Evolutionary conservation across 2,113 vertebrate genomes (phyloP).

Genomic region (Eretmochelys imbricata): DNA sequence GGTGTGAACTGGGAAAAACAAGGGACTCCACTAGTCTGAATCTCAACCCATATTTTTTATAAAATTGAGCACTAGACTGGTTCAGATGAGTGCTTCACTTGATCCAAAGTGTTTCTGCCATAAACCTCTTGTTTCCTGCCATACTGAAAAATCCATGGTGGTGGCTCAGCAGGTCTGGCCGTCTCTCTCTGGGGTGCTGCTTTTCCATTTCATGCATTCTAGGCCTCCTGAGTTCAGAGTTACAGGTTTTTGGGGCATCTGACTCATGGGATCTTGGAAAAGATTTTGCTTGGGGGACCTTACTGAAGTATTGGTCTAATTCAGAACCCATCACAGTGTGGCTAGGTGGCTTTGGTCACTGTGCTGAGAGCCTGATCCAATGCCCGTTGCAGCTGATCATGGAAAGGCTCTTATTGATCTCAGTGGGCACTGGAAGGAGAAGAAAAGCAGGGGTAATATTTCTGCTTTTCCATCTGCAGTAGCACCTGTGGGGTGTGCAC

Average conservation of each 20-base stretch:
- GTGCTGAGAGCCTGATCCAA: neutral
- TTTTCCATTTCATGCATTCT: neutral
- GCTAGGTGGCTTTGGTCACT: neutral
- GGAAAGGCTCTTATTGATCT: neutral
- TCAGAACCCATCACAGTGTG: neutral
- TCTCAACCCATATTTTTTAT: neutral
- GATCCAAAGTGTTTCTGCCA: neutral
- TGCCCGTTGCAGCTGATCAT: neutral
- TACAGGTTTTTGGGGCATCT: neutral
- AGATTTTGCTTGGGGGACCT: neutral
- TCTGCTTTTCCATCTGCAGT: neutral
- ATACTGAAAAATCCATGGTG: neutral
- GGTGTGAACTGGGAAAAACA: rapidly evolving
- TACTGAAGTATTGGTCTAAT: neutral
- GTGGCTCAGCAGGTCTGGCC: neutral
- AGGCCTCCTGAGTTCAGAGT: neutral
- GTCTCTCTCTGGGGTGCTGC: neutral
- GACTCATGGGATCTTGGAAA: neutral
- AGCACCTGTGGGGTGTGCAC: neutral
- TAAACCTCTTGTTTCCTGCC: too few species aligned
- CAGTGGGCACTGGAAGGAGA: neutral
- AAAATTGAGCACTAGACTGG: neutral
- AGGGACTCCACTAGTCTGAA: neutral
- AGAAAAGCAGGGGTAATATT: neutral
- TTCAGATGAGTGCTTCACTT: neutral